Evolutionary conservation across 2,888 invertebrate genomes (phyloP), one percentile per base, ranked within the genome.

Genomic region (Anodontia alba): DNA sequence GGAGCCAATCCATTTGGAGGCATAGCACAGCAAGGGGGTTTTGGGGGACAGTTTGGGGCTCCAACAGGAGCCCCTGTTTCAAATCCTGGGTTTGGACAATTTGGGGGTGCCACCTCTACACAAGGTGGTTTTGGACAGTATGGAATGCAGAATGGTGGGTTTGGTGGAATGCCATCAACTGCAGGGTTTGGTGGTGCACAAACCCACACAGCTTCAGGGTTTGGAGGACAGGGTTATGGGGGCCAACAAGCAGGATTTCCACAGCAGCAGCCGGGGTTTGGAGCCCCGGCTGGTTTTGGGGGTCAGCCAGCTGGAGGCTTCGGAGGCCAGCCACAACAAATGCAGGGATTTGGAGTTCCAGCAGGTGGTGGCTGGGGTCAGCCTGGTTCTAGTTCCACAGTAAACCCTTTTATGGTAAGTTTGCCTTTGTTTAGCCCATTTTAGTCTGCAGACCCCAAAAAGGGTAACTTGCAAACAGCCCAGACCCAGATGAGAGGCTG

Each of bases 391-490:
- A 46, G 76, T 43, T 49, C 86, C 23, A 73, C 88, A 49, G 91
- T 88, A 23, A 92, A 92, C 76, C 92, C 92, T 62, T 92, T 92
- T 83, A 90, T 92, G 92, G 91, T 92, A 68, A 33, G 87, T 81
- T 31, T 67, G 31, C n/a, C n/a, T n/a, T n/a, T n/a, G n/a, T n/a
- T n/a, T n/a, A n/a, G n/a, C n/a, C n/a, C n/a, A n/a, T n/a, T n/a
- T n/a, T n/a, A n/a, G n/a, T n/a, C n/a, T n/a, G n/a, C n/a, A n/a
- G n/a, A n/a, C n/a, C n/a, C n/a, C n/a, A n/a, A n/a, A n/a, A n/a
- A n/a, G n/a, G n/a, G n/a, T n/a, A n/a, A n/a, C n/a, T n/a, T n/a
- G n/a, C n/a, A n/a, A n/a, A n/a, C n/a, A n/a, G n/a, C n/a, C n/a
- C n/a, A n/a, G n/a, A n/a, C n/a, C n/a, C n/a, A n/a, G n/a, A n/a